These are phyloP conservation scores for Brevimyrus niger DNA, from an alignment of 2,113 vertebrate species.

Conservation along the genomic window DNA sequence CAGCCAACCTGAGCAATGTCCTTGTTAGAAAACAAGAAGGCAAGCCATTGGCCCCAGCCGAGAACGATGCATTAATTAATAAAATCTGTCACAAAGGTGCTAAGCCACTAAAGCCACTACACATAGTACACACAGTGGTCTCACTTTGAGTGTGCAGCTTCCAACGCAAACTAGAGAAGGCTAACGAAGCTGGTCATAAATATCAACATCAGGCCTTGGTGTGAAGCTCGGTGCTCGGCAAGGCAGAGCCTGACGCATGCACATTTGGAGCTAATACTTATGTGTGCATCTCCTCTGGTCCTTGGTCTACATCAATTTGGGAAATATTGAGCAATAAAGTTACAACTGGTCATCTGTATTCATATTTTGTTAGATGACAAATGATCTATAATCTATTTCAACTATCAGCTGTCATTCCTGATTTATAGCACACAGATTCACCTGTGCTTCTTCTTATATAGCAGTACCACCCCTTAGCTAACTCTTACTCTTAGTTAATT, in stretches of 20 bases:
- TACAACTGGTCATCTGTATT: neutral
- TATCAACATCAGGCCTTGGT: no score
- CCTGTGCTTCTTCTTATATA: neutral
- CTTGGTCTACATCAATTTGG: neutral
- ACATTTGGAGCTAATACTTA: neutral
- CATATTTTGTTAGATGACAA: neutral
- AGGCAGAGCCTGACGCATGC: neutral
- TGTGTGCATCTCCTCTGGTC: neutral
- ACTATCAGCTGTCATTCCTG: neutral
- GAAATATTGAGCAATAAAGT: neutral
- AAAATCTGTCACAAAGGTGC: conserved; percentile 57
- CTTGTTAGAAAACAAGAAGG: conserved; percentile 57
- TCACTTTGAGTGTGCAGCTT: neutral
- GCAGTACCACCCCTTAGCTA: neutral
- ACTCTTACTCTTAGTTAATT: neutral
- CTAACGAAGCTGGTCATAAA: neutral
- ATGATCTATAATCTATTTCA: neutral
- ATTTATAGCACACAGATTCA: neutral
- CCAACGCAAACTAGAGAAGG: neutral
- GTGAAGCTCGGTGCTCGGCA: neutral
- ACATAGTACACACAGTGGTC: conserved; percentile 25
- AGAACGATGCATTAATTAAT: conserved; percentile 57
- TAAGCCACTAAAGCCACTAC: conserved; percentile 49
- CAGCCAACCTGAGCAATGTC: conserved; percentile 51
- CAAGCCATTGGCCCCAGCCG: conserved; percentile 46